These are phyloP conservation scores for Etia nguti DNA, from an alignment of 2,113 vertebrate genomes.

Conservation along the genomic window DNA sequence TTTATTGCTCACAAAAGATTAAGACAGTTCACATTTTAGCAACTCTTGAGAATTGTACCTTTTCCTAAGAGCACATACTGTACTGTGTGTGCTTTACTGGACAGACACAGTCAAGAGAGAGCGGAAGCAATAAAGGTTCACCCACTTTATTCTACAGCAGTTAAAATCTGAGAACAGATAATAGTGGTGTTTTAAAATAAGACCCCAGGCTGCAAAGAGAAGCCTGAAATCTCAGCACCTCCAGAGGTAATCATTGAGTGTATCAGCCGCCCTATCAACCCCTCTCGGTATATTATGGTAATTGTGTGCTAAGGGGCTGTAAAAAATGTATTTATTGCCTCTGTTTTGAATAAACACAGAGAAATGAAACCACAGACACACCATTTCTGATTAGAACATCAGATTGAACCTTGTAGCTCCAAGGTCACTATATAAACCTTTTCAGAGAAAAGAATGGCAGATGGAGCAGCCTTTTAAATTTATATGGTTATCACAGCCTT, in stretches of 20 bases:
- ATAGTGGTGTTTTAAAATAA: not conserved
- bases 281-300: constrained; percentile 37
- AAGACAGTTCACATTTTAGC: not conserved
- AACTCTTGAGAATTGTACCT: not conserved
- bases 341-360: constrained; percentile 44
- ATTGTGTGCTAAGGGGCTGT: constrained; percentile 28
- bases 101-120: not conserved
- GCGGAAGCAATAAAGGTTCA: not conserved
- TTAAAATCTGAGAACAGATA: not conserved
- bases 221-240: constrained; percentile 9
- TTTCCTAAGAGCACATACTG: not conserved
- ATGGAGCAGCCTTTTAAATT: constrained; percentile 48
- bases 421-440: constrained; percentile 43
- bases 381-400: constrained; percentile 13
- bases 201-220: not conserved
- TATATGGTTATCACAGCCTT: constrained; percentile 43
- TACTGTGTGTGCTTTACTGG: not conserved
- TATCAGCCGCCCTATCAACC: constrained; percentile 22
- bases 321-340: constrained; percentile 36
- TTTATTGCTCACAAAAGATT: not conserved
- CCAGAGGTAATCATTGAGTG: constrained; percentile 15
- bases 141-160: not conserved
- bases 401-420: constrained; percentile 36
- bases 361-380: constrained; percentile 7
- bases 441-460: constrained; percentile 29